Percentiles rank a stretch among this genome's conserved stretches.
Conservation (phyloP, 2,113 vertebrate genomes). For the Silurus glanis region DNA sequence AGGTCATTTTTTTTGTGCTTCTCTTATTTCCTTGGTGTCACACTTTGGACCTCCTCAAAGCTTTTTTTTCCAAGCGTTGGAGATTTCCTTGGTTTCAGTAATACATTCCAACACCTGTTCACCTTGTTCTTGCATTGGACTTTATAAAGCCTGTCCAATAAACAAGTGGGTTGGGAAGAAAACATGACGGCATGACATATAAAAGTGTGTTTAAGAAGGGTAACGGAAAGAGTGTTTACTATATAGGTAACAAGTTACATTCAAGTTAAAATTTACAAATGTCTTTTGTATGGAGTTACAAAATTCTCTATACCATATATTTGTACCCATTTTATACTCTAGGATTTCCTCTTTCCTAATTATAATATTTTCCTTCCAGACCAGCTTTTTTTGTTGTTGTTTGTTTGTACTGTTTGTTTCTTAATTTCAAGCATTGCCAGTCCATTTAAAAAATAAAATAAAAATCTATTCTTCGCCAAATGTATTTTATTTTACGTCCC, state of each 20-base stretch:
- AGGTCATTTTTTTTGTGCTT: background rate
- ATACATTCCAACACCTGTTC: background rate
- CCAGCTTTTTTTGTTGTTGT: background rate
- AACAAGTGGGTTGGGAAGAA: background rate
- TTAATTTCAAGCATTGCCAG: too few relatives aligned
- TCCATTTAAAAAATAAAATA: too few relatives aligned
- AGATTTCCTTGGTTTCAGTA: background rate
- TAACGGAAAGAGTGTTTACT: background rate
- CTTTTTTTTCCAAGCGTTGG: background rate
- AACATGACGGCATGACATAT: background rate
- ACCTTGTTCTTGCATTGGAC: background rate
- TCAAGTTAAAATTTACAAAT: too few relatives aligned
- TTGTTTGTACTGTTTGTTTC: too few relatives aligned
- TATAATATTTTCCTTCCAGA: background rate
- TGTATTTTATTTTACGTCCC: too few relatives aligned
- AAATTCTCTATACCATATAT: background rate
- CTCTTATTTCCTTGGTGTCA: background rate
- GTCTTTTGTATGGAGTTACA: too few relatives aligned
- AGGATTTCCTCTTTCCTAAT: too few relatives aligned
- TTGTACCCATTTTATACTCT: background rate
- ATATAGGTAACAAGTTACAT: too few relatives aligned
- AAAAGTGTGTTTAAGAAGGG: background rate
- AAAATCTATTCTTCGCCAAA: too few relatives aligned
- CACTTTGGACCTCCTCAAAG: background rate
- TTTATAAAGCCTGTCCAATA: background rate